Base-by-base conservation (phyloP, 2,797 vertebrate genomes). In the Bovichtus variegatus region DNA sequence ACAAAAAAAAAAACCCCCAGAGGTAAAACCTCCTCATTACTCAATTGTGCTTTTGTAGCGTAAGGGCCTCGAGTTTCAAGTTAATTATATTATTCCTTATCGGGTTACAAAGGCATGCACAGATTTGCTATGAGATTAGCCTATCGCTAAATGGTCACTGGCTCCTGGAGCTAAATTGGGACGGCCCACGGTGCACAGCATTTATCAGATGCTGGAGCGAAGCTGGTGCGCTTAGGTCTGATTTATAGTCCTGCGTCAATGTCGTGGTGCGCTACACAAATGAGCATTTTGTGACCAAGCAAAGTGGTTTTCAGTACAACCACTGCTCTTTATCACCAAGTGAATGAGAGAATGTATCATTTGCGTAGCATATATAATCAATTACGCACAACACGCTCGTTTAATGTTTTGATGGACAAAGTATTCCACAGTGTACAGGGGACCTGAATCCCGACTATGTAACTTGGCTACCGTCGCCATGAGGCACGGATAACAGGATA, bases 81-180 rank as follows among this genome's bases (percentile, higher is more conserved):
- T 66, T 71, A 71, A 79, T 77, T 62, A 68, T 64, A 57, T 63
- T 57, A 53, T 70, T 19, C 29, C 57, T 75, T 78, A 82, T 81
- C 65, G 51, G 44, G 74, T 65, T 64, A 75, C 49, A 67, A 54
- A 58, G 38, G 34, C 62, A 43, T 11, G 65, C 61, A 53, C 36
- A 72, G 65, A 76, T 85, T 47, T 60, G 46, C 38, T 44, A 1
- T 18, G 43, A 60, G 81, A 87, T 85, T 74, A 85, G 29, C 25
- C 46, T 51, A 72, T 80, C 31, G 10, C 49, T 54, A 50, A 81
- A 74, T 72, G 71, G 47, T 72, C 81, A 72, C 41, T 10, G 31
- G 47, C 58, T 74, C 61, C 61, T 16, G 2, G 61, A 81, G 70
- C 63, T 70, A 15, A 67, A 78, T 55, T 43, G n/a, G 12, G 23